These are phyloP conservation scores for Rhopilema esculentum DNA, from an alignment of 30 jellyfish, hydroid and myxozoan genomes.

Conservation along the genomic window DNA sequence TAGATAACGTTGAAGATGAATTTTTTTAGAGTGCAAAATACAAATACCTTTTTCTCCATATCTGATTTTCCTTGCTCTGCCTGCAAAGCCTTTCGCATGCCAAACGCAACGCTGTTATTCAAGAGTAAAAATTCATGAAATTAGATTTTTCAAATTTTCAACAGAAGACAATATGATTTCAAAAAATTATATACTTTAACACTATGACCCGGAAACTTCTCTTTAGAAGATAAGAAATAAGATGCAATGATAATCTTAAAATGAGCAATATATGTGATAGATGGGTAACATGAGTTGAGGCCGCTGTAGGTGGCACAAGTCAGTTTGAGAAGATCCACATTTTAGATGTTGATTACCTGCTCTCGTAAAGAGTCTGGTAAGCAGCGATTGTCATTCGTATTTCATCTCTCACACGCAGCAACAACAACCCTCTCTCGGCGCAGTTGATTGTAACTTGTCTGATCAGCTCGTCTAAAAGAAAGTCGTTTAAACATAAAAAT, in stretches of 20 bases:
- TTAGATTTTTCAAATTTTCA: neutral
- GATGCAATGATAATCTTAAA: too few species aligned
- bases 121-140: neutral
- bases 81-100: constrained; percentile 94
- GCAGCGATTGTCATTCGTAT: constrained; percentile 97
- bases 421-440: constrained; percentile 91
- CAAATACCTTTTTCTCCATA: constrained; percentile 87
- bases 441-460: constrained; percentile 96
- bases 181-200: too few species aligned
- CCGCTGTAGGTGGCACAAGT: too few species aligned
- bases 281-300: too few species aligned
- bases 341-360: constrained; percentile 59
- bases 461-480: constrained; percentile 81
- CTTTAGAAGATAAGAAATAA: too few species aligned
- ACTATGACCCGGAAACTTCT: too few species aligned
- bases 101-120: constrained; percentile 89
- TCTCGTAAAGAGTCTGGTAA: constrained; percentile 91
- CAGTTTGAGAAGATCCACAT: too few species aligned
- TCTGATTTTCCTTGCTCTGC: constrained; percentile 96
- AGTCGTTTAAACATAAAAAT: neutral
- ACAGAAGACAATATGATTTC: neutral
- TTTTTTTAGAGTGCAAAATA: too few species aligned
- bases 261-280: too few species aligned
- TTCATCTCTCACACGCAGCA: constrained; percentile 94
- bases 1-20: too few species aligned